These are phyloP conservation scores for Spinibarbus caldwelli DNA, from an alignment of 2,797 vertebrate genomes.

Conservation along the genomic window DNA sequence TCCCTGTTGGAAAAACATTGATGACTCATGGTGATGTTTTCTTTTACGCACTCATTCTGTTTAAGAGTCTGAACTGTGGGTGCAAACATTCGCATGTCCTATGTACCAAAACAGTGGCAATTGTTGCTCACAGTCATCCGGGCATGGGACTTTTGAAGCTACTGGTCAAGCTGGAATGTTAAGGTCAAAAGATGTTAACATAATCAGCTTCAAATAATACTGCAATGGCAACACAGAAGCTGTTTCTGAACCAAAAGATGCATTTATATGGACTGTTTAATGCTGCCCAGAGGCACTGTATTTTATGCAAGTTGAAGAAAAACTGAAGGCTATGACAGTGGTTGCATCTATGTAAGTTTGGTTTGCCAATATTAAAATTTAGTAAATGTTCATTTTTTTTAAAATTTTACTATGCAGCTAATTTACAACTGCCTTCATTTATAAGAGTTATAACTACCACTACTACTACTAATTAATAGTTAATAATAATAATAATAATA, in stretches of 20 bases:
- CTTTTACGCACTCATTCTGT: neutral
- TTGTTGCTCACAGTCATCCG: neutral
- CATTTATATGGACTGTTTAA: neutral
- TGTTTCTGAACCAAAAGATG: neutral
- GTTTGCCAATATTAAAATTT: neutral
- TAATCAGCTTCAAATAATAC: conserved; percentile 22
- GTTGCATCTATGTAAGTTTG: neutral
- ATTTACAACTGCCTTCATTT: no score
- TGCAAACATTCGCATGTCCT: neutral
- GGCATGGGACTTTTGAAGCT: neutral
- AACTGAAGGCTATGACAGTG: neutral
- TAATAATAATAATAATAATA: no score
- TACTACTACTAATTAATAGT: no score
- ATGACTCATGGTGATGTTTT: neutral
- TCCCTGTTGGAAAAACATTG: neutral
- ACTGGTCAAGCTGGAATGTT: neutral
- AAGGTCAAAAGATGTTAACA: neutral
- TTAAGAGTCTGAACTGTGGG: conserved; percentile 1
- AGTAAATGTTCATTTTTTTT: no score
- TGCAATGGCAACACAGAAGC: neutral
- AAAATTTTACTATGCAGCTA: no score
- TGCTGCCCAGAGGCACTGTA: neutral
- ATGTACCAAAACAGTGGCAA: neutral
- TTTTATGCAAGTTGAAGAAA: neutral
- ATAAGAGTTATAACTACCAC: no score